A percentile compares a stretch with the other conserved stretches of the same genome.
These are phyloP conservation scores for Hedychridium roseum DNA, from an alignment of 2,888 invertebrate species.

Conservation along the genomic window DNA sequence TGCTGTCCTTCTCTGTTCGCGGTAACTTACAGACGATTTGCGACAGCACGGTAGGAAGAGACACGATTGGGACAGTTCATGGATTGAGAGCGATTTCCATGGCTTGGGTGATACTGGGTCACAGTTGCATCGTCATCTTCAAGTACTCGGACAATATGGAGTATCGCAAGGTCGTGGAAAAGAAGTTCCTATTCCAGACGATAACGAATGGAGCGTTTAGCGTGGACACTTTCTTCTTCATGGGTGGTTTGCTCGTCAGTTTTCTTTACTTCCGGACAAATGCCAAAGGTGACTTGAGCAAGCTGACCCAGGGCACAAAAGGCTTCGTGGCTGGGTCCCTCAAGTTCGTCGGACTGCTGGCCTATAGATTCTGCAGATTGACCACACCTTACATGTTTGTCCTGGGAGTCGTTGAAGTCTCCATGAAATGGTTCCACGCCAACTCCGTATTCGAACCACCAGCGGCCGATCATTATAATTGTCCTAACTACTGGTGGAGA, in stretches of 20 bases:
- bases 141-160: constrained; percentile 82
- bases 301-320: constrained; percentile 62
- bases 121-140: constrained; percentile 74
- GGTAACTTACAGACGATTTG: constrained; percentile 60
- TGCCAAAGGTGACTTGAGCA: constrained; percentile 67
- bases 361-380: constrained; percentile 74
- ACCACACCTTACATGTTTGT: constrained; percentile 86
- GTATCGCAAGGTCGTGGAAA: constrained; percentile 60
- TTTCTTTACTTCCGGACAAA: constrained; percentile 82
- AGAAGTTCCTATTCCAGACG: constrained; percentile 61
- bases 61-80: constrained; percentile 62
- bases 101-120: constrained; percentile 64
- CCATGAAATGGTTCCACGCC: constrained; percentile 86
- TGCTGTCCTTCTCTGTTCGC: constrained; percentile 60
- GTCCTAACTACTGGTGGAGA: constrained; percentile 88
- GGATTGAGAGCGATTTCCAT: constrained; percentile 62
- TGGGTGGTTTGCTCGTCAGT: constrained; percentile 81
- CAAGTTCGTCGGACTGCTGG: constrained; percentile 78
- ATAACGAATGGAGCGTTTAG: constrained; percentile 63
- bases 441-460: constrained; percentile 87
- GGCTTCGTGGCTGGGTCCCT: constrained; percentile 55
- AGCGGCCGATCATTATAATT: constrained; percentile 81
- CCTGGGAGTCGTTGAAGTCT: constrained; percentile 82
- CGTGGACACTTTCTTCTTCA: constrained; percentile 64
- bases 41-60: constrained; percentile 58